A percentile compares a stretch with the other conserved stretches of the same genome.
phyloP scores from a whole-genome alignment of 2,113 vertebrate genomes.

The Petaurus breviceps region DNA sequence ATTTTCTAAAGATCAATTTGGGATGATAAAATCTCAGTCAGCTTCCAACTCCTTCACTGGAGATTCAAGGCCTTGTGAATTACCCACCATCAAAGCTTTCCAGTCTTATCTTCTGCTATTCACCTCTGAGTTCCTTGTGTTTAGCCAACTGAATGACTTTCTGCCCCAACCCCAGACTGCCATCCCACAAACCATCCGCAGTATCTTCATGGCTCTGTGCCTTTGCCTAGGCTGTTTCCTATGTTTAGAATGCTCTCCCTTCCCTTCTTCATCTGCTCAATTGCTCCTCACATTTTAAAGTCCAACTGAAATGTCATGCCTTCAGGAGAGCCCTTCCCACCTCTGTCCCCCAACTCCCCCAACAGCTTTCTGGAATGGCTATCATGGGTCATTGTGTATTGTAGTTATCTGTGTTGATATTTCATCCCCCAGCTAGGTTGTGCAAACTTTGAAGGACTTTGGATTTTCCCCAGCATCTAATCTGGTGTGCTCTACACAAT shows the following conservation, averaged over 20 bases:
- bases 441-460: not conserved
- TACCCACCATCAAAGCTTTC: not conserved
- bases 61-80: not conserved
- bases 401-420: not conserved
- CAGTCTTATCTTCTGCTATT: not conserved
- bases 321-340: not conserved
- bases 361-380: not conserved
- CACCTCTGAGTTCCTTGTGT: not conserved
- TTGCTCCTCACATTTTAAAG: not conserved
- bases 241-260: not conserved
- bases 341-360: not conserved
- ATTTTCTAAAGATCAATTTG: not conserved
- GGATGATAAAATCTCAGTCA: not conserved
- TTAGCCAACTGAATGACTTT: not conserved
- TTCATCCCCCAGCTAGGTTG: not conserved
- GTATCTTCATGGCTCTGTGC: not conserved
- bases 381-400: not conserved
- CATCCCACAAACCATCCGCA: no score
- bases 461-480: not conserved
- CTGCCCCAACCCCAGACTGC: not conserved
- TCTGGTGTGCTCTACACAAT: not conserved
- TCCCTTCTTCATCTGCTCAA: not conserved
- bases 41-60: not conserved
- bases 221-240: not conserved
- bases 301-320: not conserved